Conservation (phyloP, 2,113 vertebrate genomes). For the Herpetotheres cachinnans region DNA sequence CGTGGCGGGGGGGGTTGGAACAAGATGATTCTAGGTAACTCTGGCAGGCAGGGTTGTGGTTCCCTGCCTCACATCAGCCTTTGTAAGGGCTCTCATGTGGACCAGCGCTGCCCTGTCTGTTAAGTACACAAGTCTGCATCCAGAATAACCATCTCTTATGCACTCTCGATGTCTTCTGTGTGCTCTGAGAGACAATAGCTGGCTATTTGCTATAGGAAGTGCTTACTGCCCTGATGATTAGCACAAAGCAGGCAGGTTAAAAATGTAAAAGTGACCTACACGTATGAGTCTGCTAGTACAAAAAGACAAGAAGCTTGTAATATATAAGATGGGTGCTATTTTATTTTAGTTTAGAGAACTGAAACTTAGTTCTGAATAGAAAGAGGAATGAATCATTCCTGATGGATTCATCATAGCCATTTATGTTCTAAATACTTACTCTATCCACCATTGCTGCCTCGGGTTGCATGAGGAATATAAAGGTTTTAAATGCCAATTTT, state of each 20-base stretch:
- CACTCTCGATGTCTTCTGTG: accelerated
- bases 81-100: accelerated
- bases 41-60: not conserved
- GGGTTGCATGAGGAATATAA: not conserved
- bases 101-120: accelerated
- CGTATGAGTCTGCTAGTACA: accelerated
- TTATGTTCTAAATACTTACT: not conserved
- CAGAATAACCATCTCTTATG: accelerated
- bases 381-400: slow-evolving; percentile 34
- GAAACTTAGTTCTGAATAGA: not conserved
- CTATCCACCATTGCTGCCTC: not conserved
- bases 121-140: accelerated
- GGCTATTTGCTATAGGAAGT: not conserved
- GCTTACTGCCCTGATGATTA: not conserved
- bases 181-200: not conserved
- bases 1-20: too few species aligned
- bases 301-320: not conserved
- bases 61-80: not conserved
- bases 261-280: accelerated
- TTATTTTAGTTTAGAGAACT: not conserved
- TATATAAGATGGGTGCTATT: not conserved
- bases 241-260: not conserved
- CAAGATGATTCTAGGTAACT: too few species aligned
- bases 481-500: not conserved
- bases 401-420: slow-evolving; percentile 34